Evolutionary conservation across 1,140 invertebrate species (phyloP).

Genomic region (Anoplolepis gracilipes): DNA sequence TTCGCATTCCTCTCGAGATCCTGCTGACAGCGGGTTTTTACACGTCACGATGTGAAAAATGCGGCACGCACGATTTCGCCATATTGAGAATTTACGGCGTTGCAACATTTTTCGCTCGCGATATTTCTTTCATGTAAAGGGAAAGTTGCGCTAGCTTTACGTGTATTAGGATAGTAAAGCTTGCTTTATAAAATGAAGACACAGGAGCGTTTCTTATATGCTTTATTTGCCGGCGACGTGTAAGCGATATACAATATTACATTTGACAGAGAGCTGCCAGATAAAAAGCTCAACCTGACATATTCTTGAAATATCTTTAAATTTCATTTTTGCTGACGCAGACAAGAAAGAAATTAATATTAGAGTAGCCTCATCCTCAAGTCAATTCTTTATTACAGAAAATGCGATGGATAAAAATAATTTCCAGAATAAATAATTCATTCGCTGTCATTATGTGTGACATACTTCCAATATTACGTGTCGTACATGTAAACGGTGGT

Average conservation of each 20-base stretch:
- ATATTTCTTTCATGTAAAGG: conserved; percentile 7
- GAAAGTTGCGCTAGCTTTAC: not conserved
- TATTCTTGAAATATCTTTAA: conserved; percentile 12
- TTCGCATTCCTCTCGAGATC: conserved; percentile 19
- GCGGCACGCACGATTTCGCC: not conserved
- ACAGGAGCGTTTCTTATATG: not conserved
- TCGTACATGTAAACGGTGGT: not conserved
- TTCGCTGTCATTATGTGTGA: not conserved
- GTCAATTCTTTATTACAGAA: not conserved
- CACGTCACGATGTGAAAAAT: conserved; percentile 2
- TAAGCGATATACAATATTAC: conserved; percentile 4
- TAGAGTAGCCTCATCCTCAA: not conserved
- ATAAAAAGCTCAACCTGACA: conserved; percentile 4
- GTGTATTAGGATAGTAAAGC: not conserved
- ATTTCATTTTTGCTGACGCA: not conserved
- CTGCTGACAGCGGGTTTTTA: conserved; percentile 39
- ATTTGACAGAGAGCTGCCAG: not conserved
- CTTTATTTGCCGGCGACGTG: conserved; percentile 17
- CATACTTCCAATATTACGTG: conserved; percentile 19
- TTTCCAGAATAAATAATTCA: conserved; percentile 31
- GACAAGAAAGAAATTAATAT: not conserved
- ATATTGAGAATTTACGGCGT: not conserved
- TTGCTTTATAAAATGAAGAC: conserved; percentile 30
- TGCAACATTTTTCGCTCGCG: not conserved
- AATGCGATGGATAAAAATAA: conserved; percentile 25